Conservation (phyloP, 2,797 vertebrate genomes). For the Chiloscyllium punctatum region DNA sequence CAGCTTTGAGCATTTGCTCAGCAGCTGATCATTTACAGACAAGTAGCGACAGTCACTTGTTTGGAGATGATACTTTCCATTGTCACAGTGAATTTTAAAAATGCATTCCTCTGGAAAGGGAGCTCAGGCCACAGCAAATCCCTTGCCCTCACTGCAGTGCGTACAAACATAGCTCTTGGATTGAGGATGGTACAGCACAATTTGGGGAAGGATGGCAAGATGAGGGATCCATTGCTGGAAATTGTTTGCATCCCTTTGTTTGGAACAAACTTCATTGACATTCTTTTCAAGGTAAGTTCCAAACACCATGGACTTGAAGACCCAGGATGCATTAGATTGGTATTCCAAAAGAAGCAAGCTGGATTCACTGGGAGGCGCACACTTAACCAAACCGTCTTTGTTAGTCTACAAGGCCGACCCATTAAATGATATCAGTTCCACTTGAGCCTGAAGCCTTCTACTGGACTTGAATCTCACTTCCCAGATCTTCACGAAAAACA, state of each 20-base stretch:
- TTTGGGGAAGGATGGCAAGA: slow-evolving; percentile 1
- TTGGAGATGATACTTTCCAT: slow-evolving; percentile 4
- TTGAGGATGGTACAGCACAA: neutral
- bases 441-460: neutral
- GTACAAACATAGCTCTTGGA: neutral
- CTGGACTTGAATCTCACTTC: slow-evolving; percentile 16
- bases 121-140: neutral
- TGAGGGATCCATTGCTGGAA: neutral
- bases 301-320: neutral
- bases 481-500: slow-evolving; percentile 2
- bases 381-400: neutral
- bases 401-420: neutral
- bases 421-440: neutral
- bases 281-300: slow-evolving; percentile 19
- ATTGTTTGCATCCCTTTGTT: neutral
- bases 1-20: neutral
- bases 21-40: neutral
- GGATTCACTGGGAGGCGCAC: neutral
- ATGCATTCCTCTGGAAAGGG: neutral
- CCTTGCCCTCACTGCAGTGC: neutral
- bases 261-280: neutral
- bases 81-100: slow-evolving; percentile 6
- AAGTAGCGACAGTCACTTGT: slow-evolving; percentile 8
- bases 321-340: neutral
- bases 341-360: slow-evolving; percentile 9